Base-by-base conservation (phyloP, 2,888 invertebrate genomes). In the Clivina fossor region DNA sequence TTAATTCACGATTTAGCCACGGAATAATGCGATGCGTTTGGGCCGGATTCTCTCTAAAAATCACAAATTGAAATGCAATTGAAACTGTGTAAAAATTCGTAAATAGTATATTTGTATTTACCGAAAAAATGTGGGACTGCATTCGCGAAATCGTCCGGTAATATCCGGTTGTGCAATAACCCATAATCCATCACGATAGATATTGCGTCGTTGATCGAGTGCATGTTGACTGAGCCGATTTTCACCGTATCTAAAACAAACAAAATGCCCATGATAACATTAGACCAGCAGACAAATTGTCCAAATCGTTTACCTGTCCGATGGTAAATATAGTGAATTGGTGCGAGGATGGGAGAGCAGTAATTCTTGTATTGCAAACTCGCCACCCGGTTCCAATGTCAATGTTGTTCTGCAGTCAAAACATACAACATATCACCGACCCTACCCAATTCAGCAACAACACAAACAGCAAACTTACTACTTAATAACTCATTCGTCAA, bases 1-100 rank as follows among this genome's bases (percentile, higher is more conserved):
- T 81, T 20, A 96, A 76, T 73, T 96, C 95, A 60, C 96, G 80
- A 70, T 87, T 87, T 22, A 96, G 76, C 92, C 93, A 96, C 1
- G 90, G 90, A 59, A 90, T 84, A 50, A 96, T 77, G 1, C 95
- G 84, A 70, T 89, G 86, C 60, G 86, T 80, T 70, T 90, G 88
- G 9, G 87, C 84, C 53, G 88, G 88, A 75, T 93, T 85, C 68
- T 82, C 80, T 72, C 90, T 88, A 75, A 67, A 58, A 58, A 56
- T 59, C 57, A 41, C 46, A 49, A 11, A 57, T 18, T 50, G n/a
- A 5, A 11, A 32, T 28, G 47, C 11, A 37, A 18, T 18, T 15
- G 1, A 9, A 41, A 11, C 8, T 26, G 16, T 15, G n/a, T 11
- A 33, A 33, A 33, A 33, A 26, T 11, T n/a, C 13, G n/a, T 22